Conservation (phyloP, 2,113 vertebrate species). For the Tychaedon coryphoeus region DNA sequence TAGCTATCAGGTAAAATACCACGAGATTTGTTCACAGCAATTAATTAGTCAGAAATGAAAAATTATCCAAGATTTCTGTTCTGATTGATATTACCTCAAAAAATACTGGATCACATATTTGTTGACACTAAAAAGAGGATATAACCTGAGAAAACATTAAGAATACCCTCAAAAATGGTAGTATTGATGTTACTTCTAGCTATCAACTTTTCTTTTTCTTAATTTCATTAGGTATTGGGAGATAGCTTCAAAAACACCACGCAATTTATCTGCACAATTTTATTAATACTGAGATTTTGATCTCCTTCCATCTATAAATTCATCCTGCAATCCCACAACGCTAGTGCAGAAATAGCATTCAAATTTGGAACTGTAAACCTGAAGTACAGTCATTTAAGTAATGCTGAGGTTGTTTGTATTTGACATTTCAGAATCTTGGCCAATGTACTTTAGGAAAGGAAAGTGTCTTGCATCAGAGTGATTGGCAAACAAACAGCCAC, state of each 20-base stretch:
- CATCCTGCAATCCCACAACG: not conserved
- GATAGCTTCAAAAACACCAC: not conserved
- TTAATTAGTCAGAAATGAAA: not conserved
- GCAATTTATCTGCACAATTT: not conserved
- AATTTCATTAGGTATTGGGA: not conserved
- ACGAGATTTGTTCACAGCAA: not conserved
- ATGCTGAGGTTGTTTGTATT: not conserved
- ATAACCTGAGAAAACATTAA: not conserved
- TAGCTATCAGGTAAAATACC: not conserved
- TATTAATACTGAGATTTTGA: not conserved
- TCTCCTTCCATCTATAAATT: not conserved
- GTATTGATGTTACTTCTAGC: not conserved
- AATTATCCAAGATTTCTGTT: not conserved
- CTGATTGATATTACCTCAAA: not conserved
- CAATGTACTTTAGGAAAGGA: not conserved
- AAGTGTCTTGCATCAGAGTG: not conserved
- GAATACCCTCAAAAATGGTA: not conserved
- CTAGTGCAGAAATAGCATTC: not conserved
- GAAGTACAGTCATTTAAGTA: not conserved
- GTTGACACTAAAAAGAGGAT: not conserved
- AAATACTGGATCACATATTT: not conserved
- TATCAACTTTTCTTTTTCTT: not conserved
- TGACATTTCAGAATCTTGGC: not conserved
- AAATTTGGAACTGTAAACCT: not conserved
- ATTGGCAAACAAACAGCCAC: not conserved